Base-by-base conservation (phyloP, 2,888 invertebrate genomes). In the Acanthosepion esculentum region DNA sequence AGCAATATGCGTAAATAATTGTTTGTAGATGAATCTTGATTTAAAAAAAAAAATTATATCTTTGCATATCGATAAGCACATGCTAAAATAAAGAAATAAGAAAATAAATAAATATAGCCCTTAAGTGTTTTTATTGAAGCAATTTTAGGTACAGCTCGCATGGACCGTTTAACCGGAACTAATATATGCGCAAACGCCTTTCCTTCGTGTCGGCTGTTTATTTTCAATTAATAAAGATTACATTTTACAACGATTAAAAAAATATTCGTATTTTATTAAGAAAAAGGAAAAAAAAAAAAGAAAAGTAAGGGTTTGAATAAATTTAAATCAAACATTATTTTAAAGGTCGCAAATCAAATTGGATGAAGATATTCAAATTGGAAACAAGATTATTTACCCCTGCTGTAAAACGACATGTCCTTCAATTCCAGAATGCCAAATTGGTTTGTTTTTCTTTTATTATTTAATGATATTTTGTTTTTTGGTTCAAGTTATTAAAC, bases 261-360 rank as follows among this genome's bases (percentile, higher is more conserved):
- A 78, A n/a, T n/a, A n/a, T 78, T 78, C 33, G 2, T n/a, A 78
- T n/a, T 78, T 78, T 78, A 55, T 20, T 20, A 3, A 55, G n/a
- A n/a, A n/a, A n/a, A n/a, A 4, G n/a, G n/a, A 0, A 78, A n/a
- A n/a, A 29, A 64, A 78, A n/a, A 78, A n/a, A 12, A 18, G n/a
- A 18, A n/a, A 78, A 12, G 15, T 12, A n/a, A 4, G 78, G n/a
- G n/a, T n/a, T 78, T 78, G n/a, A 78, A 78, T 78, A n/a, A 78
- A 23, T 78, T n/a, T n/a, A 78, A 78, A 78, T 78, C 78, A 78
- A 78, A 78, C 78, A 78, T 78, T n/a, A 78, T 78, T 78, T 78
- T 78, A 15, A n/a, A 33, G n/a, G 15, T 33, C 78, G 78, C 78
- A 78, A 78, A 78, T 78, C 78, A 78, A 78, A 78, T 78, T n/a